A percentile compares a stretch with the other conserved stretches of the same genome.
Conservation (phyloP, 2,113 vertebrate species). For the Aix galericulata region DNA sequence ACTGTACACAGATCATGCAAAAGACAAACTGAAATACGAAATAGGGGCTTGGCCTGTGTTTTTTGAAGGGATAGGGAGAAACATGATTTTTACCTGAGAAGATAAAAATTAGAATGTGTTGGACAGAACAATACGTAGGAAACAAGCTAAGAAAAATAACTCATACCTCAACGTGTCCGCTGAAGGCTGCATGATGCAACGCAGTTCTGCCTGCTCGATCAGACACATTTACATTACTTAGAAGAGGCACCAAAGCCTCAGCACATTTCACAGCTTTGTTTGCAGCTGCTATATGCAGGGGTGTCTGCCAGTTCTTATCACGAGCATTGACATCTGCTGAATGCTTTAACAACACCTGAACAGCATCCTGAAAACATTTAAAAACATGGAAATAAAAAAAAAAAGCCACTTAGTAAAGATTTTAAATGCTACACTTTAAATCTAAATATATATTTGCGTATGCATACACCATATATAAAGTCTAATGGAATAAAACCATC, state of each 20-base stretch:
- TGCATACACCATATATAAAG: background rate
- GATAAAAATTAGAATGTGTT: background rate
- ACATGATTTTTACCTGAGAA: background rate
- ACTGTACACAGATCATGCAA: background rate
- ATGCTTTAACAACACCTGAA: conserved; percentile 96
- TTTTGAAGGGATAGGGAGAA: background rate
- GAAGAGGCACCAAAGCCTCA: conserved; percentile 92
- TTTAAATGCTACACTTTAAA: background rate
- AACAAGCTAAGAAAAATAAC: background rate
- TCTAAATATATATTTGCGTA: background rate
- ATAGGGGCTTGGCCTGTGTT: accelerated
- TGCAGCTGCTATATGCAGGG: conserved; percentile 94
- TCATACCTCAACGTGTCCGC: conserved; percentile 92
- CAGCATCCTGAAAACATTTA: conserved; percentile 86
- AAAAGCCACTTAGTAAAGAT: background rate
- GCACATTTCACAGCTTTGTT: conserved; percentile 98
- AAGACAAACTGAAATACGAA: background rate
- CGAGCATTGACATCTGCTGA: conserved; percentile 97
- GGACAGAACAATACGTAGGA: accelerated
- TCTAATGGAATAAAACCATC: background rate
- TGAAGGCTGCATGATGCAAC: conserved; percentile 97
- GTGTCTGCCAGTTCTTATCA: conserved; percentile 99
- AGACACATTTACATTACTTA: conserved; percentile 97
- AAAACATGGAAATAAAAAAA: background rate
- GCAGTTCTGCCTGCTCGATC: conserved; percentile 95